Evolutionary conservation across 2,797 vertebrate species (phyloP), one percentile per base, ranked within the genome.

Genomic region (Melanotaenia pygmaea): DNA sequence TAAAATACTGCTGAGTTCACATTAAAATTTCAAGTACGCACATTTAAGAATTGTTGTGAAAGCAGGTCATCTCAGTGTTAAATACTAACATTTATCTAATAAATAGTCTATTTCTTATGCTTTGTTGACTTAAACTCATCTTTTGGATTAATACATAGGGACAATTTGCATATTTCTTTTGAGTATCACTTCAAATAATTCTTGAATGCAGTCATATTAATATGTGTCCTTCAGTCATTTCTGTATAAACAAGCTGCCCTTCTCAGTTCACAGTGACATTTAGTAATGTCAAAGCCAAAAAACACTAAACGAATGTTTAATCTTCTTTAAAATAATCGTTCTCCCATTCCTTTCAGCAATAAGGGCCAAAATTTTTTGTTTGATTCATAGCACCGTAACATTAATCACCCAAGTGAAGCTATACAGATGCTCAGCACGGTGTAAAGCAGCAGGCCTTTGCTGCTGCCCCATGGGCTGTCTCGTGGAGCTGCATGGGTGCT

Each of bases 401-500:
- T 59, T 38, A 38, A 74, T 12, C 53, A 24, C 11, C 72, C 74
- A 74, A 64, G 74, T 80, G 76, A 73, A 72, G 75, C 47, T 59
- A 79, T 69, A 68, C 64, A 16, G 69, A 59, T 79, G 84, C 74
- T 81, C 81, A 72, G 64, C 16, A 5, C 20, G 22, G 75, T 78
- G 80, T 78, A 65, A 76, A 83, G 73, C 79, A 28, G 66, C 34
- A 56, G 84, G 84, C 73, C 70, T 77, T 82, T 84, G 72, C 74
- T 57, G 72, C 67, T 85, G 79, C 74, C 83, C 79, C 81, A 67
- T 81, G 81, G 83, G 83, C 65, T 75, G 86, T 86, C 83, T 90
- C 75, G 40, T 62, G 72, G 84, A 83, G 81, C 82, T 77, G 87
- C 80, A 76, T 86, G 81, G 85, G 35, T 64, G 80, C 82, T 79